Evolutionary conservation across 2,113 vertebrate genomes (phyloP).

Genomic region (Bombycilla garrulus): DNA sequence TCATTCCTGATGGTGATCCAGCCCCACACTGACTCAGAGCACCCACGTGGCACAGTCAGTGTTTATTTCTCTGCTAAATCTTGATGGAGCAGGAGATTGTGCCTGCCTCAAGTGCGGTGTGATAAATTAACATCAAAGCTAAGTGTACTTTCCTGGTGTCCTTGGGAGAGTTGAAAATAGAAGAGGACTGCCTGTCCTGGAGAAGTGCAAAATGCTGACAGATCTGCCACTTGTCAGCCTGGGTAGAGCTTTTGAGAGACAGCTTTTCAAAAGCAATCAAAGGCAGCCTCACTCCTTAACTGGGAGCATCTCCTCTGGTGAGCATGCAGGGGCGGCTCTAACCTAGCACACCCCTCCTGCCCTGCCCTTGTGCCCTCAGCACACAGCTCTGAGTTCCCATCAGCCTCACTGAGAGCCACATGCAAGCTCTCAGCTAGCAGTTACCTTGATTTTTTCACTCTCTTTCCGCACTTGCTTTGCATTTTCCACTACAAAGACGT

Average conservation of each 20-base stretch:
- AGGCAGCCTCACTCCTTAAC: not conserved
- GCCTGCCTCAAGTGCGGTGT: not conserved
- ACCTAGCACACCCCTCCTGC: not conserved
- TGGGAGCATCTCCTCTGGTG: accelerated
- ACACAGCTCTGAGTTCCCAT: not conserved
- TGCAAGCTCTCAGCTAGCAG: accelerated
- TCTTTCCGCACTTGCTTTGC: constrained; percentile 81
- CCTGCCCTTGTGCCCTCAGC: not conserved
- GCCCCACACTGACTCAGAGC: not conserved
- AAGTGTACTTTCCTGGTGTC: constrained; percentile 1
- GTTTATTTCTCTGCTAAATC: not conserved
- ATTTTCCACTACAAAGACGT: constrained; percentile 85
- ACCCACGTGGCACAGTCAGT: accelerated
- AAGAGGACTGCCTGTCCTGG: constrained; percentile 47
- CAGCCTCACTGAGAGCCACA: not conserved
- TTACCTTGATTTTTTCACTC: constrained; percentile 95
- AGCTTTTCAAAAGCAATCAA: constrained; percentile 30
- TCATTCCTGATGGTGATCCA: accelerated
- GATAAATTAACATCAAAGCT: constrained; percentile 15
- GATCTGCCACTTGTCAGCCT: constrained; percentile 39
- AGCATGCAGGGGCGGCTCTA: not conserved
- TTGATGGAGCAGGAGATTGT: not conserved
- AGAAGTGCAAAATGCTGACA: not conserved
- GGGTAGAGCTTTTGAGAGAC: not conserved
- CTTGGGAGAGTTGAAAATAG: constrained; percentile 35